Base-by-base conservation (phyloP, 2,797 vertebrate genomes). In the Pseudomugil gertrudae region DNA sequence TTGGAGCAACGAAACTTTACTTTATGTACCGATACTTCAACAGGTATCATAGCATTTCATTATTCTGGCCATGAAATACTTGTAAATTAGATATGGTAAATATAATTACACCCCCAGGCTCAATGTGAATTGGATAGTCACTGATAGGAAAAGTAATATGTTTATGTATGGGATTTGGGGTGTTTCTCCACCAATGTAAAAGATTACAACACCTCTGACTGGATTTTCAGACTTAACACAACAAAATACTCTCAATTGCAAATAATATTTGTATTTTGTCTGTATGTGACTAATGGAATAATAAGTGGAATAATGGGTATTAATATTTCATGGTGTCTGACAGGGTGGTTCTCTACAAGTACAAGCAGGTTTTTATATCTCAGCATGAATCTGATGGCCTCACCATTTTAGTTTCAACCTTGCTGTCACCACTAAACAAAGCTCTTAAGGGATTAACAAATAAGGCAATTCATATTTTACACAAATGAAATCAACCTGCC, bases 251-350 rank as follows among this genome's bases (percentile, higher is more conserved):
- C 77, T 73, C 70, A 72, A 63, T 56, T 69, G 69, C 63, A 38
- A 55, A 68, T 43, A 66, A 17, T 27, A 38, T 64, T 81, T 74
- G 50, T 63, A 72, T 53, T 63, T 61, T 79, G 76, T 90, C 62
- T 80, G 61, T 65, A 61, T 68, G 60, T 64, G 74, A 67, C 51
- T 79, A n/a, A n/a, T n/a, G n/a, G n/a, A n/a, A n/a, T n/a, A n/a
- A n/a, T 36, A 66, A 75, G 69, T 65, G 35, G 32, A 40, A 83
- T 70, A 75, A 73, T 70, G 52, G 29, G 75, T 78, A 84, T 90
- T 79, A 88, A 88, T 87, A 74, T 87, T 89, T 84, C 71, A 84
- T 76, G 61, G 33, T 57, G 23, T 72, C 72, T 74, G 75, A 79
- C 77, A 78, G 74, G 27, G 65, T 75, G 75, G 71, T 57, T 81